phyloP scores from a whole-genome alignment of 2,113 vertebrate genomes.

The Gambusia holbrooki region DNA sequence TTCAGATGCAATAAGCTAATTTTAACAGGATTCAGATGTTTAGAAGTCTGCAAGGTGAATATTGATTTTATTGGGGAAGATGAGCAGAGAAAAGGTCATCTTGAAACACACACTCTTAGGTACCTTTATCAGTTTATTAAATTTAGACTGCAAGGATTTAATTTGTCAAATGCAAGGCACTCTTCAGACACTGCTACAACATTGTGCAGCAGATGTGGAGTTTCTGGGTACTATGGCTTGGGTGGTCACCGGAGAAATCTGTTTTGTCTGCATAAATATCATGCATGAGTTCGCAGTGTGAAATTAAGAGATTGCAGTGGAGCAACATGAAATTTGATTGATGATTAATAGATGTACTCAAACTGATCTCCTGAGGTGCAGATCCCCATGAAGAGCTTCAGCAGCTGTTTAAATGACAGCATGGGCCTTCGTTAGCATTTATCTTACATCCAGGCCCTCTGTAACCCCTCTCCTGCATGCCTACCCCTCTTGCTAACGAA shows the following conservation, averaged over 20 bases:
- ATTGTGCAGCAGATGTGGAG: neutral
- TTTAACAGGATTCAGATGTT: conserved; percentile 30
- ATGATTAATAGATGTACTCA: conserved; percentile 67
- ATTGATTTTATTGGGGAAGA: conserved; percentile 21
- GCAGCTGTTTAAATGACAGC: conserved; percentile 67
- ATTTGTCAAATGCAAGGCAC: neutral
- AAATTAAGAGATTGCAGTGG: conserved; percentile 42
- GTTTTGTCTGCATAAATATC: conserved; percentile 16
- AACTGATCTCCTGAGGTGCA: conserved; percentile 55
- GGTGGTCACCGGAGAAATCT: neutral
- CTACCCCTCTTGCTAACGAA: conserved; percentile 28
- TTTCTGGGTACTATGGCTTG: neutral
- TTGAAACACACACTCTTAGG: neutral
- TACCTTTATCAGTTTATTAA: conserved; percentile 5
- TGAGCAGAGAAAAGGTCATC: conserved; percentile 18
- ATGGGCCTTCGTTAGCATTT: conserved; percentile 38
- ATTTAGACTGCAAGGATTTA: neutral
- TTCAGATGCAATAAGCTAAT: conserved; percentile 53
- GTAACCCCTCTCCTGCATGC: conserved; percentile 3
- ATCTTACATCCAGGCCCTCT: conserved; percentile 1
- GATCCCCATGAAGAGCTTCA: conserved; percentile 40
- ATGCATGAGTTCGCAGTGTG: conserved; percentile 40
- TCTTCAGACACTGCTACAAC: conserved; percentile 8
- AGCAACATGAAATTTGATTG: conserved; percentile 57
- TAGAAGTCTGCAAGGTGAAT: conserved; percentile 18